Conservation (phyloP, 1,140 invertebrate genomes). For the Protaetia brevitarsis region DNA sequence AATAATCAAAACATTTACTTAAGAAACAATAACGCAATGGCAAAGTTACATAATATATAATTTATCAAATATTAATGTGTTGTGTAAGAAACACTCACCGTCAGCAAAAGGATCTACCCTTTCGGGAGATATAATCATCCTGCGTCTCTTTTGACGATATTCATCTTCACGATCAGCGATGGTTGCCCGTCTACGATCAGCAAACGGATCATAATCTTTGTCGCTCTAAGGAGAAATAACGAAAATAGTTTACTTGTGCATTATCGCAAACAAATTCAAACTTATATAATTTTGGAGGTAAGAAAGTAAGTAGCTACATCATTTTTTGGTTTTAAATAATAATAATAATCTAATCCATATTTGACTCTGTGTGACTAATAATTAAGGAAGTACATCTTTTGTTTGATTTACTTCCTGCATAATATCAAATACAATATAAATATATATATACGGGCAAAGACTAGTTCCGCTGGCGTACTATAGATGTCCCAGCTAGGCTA, state of each 20-base stretch:
- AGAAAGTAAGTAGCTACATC: no score
- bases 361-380: no score
- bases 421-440: no score
- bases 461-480: no score
- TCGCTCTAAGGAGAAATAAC: constrained; percentile 65
- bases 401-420: no score
- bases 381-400: no score
- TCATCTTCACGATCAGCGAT: constrained; percentile 97
- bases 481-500: no score
- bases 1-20: constrained; percentile 11
- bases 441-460: no score
- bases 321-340: neutral
- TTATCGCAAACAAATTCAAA: no score
- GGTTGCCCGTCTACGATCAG: constrained; percentile 82
- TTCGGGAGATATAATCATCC: constrained; percentile 94
- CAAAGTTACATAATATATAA: neutral
- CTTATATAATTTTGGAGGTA: no score
- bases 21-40: constrained; percentile 8
- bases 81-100: constrained; percentile 77
- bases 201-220: constrained; percentile 95
- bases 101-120: constrained; percentile 96
- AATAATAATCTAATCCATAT: neutral
- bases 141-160: constrained; percentile 82
- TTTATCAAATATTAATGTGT: neutral
- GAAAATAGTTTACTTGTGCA: no score